These are phyloP conservation scores for Forbesichthys papilliferus DNA, from an alignment of 2,113 vertebrate species.

Conservation along the genomic window DNA sequence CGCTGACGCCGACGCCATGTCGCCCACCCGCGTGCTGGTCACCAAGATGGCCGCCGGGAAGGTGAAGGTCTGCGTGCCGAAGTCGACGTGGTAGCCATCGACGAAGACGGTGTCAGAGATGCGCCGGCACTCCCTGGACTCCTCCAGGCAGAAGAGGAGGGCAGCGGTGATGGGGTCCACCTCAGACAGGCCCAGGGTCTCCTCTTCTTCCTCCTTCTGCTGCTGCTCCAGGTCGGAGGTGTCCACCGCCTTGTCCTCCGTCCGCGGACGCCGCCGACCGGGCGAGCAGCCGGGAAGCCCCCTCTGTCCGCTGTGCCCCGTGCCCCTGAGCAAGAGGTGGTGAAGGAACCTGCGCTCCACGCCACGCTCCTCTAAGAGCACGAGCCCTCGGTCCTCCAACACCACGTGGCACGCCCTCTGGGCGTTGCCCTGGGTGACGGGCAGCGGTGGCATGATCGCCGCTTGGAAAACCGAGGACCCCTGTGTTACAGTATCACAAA, in stretches of 20 bases:
- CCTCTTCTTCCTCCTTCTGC: slow-evolving; percentile 82
- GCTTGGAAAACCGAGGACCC: slow-evolving; percentile 58
- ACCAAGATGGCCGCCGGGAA: slow-evolving; percentile 93
- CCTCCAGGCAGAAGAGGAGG: slow-evolving; percentile 92
- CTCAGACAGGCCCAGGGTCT: slow-evolving; percentile 92
- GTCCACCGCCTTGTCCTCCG: slow-evolving; percentile 92
- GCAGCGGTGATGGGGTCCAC: slow-evolving; percentile 95
- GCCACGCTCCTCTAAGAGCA: slow-evolving; percentile 66
- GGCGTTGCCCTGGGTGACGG: slow-evolving; percentile 36
- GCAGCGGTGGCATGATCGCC: slow-evolving; percentile 53
- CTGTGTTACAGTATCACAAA: slow-evolving; percentile 23
- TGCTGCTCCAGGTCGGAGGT: slow-evolving; percentile 91
- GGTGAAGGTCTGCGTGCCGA: slow-evolving; percentile 96
- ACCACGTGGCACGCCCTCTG: slow-evolving; percentile 52
- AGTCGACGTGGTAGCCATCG: slow-evolving; percentile 85
- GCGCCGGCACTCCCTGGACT: slow-evolving; percentile 89
- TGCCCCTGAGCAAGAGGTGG: slow-evolving; percentile 75
- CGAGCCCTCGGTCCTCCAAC: slow-evolving; percentile 42
- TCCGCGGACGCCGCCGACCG: slow-evolving; percentile 76
- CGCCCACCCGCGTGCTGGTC: slow-evolving; percentile 95
- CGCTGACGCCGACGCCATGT: slow-evolving; percentile 95
- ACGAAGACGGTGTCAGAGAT: slow-evolving; percentile 90
- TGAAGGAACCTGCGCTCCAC: slow-evolving; percentile 78
- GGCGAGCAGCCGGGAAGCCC: slow-evolving; percentile 69
- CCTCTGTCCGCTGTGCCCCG: slow-evolving; percentile 76